phyloP scores from a whole-genome alignment of 2,797 vertebrate species.

The Dryobates pubescens region DNA sequence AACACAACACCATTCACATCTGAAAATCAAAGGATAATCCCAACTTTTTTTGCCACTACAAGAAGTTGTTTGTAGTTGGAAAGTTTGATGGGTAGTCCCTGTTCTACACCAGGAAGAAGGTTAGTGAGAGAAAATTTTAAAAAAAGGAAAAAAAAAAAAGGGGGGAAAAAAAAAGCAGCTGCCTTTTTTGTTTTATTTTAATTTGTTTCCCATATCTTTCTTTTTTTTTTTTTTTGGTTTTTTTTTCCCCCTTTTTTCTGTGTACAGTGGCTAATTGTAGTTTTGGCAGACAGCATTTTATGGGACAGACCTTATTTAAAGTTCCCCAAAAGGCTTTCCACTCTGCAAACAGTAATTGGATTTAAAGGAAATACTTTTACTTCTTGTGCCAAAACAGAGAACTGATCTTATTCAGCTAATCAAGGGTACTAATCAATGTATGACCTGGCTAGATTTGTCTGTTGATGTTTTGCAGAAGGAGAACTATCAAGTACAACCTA shows the following conservation, averaged over 20 bases:
- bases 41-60: neutral
- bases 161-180: neutral
- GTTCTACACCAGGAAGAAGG: slow-evolving; percentile 53
- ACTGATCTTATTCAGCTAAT: neutral
- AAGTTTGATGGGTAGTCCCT: slow-evolving; percentile 19
- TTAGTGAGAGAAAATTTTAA: neutral
- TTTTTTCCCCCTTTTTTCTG: neutral
- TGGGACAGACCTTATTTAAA: slow-evolving; percentile 47
- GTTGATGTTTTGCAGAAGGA: neutral
- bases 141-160: neutral
- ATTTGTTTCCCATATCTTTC: neutral
- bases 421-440: neutral
- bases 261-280: neutral
- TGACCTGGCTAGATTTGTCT: neutral
- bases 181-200: too few species aligned
- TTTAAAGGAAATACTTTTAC: slow-evolving; percentile 27
- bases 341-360: neutral
- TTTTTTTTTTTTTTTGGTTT: too few species aligned
- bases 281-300: slow-evolving; percentile 28
- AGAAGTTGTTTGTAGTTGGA: neutral
- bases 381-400: slow-evolving; percentile 19
- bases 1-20: neutral
- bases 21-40: neutral
- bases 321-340: neutral
- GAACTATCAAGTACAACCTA: slow-evolving; percentile 27